Evolutionary conservation across 1,140 invertebrate species (phyloP).

Genomic region (Drosophila serrata): DNA sequence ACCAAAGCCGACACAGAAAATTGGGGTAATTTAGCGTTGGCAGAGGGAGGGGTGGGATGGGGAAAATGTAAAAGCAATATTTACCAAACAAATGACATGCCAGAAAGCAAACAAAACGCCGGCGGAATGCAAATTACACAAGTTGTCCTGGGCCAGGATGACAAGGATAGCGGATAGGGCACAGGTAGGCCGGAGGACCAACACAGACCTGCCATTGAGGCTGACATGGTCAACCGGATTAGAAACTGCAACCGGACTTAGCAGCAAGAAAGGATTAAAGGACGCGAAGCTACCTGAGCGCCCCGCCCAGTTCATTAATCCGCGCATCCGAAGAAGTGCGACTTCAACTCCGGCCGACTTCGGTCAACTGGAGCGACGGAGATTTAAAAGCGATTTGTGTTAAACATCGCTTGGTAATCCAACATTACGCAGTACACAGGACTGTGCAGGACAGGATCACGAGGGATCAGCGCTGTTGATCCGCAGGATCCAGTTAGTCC

Average conservation of each 20-base stretch:
- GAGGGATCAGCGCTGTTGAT: constrained; percentile 60
- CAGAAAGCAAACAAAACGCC: constrained; percentile 62
- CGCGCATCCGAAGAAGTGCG: constrained; percentile 53
- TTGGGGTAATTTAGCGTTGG: constrained; percentile 1
- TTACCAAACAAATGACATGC: constrained; percentile 68
- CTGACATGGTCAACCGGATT: constrained; percentile 68
- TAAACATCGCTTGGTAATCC: constrained; percentile 58
- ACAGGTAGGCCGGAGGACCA: constrained; percentile 18
- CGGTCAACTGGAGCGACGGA: constrained; percentile 54
- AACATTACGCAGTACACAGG: constrained; percentile 67
- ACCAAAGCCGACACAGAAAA: neutral
- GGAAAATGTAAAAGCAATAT: constrained; percentile 56
- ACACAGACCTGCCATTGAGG: constrained; percentile 63
- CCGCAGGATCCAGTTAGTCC: constrained; percentile 60
- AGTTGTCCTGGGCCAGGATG: constrained; percentile 25
- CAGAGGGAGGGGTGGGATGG: constrained; percentile 13
- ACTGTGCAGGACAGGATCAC: constrained; percentile 49
- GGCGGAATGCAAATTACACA: constrained; percentile 64
- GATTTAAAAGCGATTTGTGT: constrained; percentile 78
- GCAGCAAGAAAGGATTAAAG: constrained; percentile 73
- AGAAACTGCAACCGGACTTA: constrained; percentile 74
- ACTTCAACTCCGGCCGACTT: constrained; percentile 24
- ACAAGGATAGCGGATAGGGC: constrained; percentile 10
- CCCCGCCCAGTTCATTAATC: constrained; percentile 68
- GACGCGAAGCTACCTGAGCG: constrained; percentile 54